Conservation (phyloP, 2,113 vertebrate genomes). For the Gallinago undulata region DNA sequence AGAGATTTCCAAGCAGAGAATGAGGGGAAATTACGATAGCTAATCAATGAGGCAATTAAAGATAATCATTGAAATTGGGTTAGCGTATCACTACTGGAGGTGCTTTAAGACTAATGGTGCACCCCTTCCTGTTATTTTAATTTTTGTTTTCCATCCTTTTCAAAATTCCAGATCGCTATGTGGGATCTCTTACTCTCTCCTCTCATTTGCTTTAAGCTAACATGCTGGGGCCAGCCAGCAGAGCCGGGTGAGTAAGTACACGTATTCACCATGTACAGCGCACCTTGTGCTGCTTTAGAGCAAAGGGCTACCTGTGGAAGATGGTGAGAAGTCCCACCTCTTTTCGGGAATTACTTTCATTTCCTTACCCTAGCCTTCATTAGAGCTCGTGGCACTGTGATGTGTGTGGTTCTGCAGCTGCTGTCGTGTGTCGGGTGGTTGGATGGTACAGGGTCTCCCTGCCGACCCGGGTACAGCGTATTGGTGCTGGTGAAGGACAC, state of each 20-base stretch:
- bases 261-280: background rate
- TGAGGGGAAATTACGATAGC: background rate
- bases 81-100: background rate
- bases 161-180: background rate
- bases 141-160: background rate
- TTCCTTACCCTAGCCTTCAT: background rate
- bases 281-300: background rate
- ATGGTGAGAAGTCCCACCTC: background rate
- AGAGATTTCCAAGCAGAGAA: background rate
- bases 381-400: background rate
- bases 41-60: background rate
- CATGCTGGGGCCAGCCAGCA: background rate
- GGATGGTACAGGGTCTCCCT: background rate
- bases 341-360: background rate
- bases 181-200: background rate
- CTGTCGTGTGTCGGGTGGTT: rapidly evolving
- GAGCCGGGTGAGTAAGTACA: background rate
- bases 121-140: background rate
- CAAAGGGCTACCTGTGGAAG: background rate
- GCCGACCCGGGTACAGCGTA: rapidly evolving
- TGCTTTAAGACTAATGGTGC: background rate
- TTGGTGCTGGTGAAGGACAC: background rate
- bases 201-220: rapidly evolving
- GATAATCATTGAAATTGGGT: background rate
- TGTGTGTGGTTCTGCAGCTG: background rate